Evolutionary conservation across 1,140 invertebrate genomes (phyloP), one percentile per base, ranked within the genome.

Genomic region (Alviniconcha marisindica): DNA sequence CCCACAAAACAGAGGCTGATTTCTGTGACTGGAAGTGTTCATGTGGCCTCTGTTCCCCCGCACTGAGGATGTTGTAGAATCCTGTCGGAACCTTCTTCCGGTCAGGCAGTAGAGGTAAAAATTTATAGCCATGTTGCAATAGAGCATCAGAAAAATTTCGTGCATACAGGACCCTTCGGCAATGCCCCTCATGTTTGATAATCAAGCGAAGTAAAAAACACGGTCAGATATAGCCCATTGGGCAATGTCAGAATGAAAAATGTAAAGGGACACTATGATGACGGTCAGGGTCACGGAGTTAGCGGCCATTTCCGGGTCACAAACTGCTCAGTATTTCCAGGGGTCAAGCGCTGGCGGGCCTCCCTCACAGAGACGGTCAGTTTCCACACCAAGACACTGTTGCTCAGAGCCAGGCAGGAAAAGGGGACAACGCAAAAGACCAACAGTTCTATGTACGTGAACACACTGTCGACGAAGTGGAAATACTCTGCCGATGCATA

Each of bases 91-190:
- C 63, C 63, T 66, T 7, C 28, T 7, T 5, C 63, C 63, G 0
- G 63, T 66, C 63, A 66, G 63, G 36, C 63, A 66, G 63, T 66
- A 66, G 28, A 66, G 63, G 63, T 66, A 66, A 33, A 66, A 66
- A 21, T 66, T 66, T 3, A 66, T 21, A 28, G 63, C 63, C 31
- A 4, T 33, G 63, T 66, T 66, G 0, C 28, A 5, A 4, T 66
- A 5, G 10, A 10, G 28, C 63, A 66, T 7, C 0, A 66, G n/a
- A n/a, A n/a, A n/a, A n/a, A n/a, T 10, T 10, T 33, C 5, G 28
- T 66, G 63, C 7, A 31, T 33, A 28, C 7, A 66, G 36, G 31
- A 66, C n/a, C 7, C 28, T 33, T 66, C 63, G 31, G 18, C 18
- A 31, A 28, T 66, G 28, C 12, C 12, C 63, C 12, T 66, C 63